Conservation (phyloP, 2,113 vertebrate species). For the Tachuris rubrigastra region DNA sequence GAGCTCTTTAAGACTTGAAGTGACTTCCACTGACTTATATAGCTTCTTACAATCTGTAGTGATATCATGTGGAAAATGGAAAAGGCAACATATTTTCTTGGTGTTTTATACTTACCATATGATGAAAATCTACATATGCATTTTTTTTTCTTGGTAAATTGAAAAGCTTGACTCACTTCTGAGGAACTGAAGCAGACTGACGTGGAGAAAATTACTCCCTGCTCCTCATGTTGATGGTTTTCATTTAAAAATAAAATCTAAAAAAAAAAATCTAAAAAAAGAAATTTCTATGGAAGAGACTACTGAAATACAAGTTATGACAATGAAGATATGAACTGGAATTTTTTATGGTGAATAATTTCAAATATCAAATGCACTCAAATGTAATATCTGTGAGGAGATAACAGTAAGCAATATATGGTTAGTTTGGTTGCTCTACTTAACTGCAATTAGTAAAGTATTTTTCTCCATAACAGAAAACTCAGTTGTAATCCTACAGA, state of each 20-base stretch:
- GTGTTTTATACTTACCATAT: neutral
- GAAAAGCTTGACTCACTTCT: neutral
- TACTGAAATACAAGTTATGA: neutral
- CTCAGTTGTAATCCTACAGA: neutral
- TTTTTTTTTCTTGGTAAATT: neutral
- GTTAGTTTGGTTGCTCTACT: neutral
- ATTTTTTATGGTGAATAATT: neutral
- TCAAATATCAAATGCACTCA: neutral
- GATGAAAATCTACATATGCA: neutral
- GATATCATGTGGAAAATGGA: neutral
- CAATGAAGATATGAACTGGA: neutral
- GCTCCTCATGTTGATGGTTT: neutral
- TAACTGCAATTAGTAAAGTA: neutral
- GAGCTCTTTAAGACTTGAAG: neutral
- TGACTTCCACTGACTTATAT: neutral
- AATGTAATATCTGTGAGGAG: neutral
- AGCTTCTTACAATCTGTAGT: neutral
- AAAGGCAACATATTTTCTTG: neutral
- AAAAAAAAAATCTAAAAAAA: neutral
- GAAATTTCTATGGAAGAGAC: rapidly evolving
- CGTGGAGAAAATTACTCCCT: neutral
- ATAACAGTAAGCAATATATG: neutral
- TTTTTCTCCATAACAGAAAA: neutral
- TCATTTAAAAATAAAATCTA: neutral
- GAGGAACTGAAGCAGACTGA: neutral